Percentiles rank a stretch among this genome's conserved stretches.
phyloP scores from a whole-genome alignment of 1,140 invertebrate genomes.

The Tetramorium parvispinum region DNA sequence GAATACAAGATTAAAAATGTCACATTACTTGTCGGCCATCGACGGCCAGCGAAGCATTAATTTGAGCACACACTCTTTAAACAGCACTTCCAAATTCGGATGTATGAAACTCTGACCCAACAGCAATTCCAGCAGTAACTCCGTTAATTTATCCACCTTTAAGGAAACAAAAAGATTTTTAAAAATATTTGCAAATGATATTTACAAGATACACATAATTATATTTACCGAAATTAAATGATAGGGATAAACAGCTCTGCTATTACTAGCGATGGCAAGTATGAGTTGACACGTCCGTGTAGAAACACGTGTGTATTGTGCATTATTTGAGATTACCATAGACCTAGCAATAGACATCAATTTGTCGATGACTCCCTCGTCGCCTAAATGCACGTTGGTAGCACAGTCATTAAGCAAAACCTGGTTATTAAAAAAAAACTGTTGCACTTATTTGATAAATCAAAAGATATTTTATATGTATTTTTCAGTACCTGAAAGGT shows the following conservation, averaged over 20 bases:
- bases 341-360: conserved; percentile 83
- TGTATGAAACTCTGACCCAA: conserved; percentile 83
- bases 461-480: background rate
- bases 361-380: conserved; percentile 83
- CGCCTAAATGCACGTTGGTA: conserved; percentile 81
- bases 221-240: conserved; percentile 80
- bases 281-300: conserved; percentile 84
- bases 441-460: background rate
- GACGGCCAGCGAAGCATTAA: conserved; percentile 85
- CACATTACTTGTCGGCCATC: conserved; percentile 79
- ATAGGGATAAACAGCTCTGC: conserved; percentile 83
- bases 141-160: conserved; percentile 83
- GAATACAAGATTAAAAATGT: background rate
- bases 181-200: background rate
- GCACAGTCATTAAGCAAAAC: conserved; percentile 84
- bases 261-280: conserved; percentile 83
- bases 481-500: conserved; percentile 81
- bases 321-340: conserved; percentile 84
- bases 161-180: conserved; percentile 48
- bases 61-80: conserved; percentile 83
- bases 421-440: conserved; percentile 64
- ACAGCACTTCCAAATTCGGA: conserved; percentile 81
- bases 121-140: conserved; percentile 82
- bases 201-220: background rate
- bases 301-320: conserved; percentile 83